Evolutionary conservation across 2,113 vertebrate species (phyloP), one percentile per base, ranked within the genome.

Genomic region (Chaetops frenatus): DNA sequence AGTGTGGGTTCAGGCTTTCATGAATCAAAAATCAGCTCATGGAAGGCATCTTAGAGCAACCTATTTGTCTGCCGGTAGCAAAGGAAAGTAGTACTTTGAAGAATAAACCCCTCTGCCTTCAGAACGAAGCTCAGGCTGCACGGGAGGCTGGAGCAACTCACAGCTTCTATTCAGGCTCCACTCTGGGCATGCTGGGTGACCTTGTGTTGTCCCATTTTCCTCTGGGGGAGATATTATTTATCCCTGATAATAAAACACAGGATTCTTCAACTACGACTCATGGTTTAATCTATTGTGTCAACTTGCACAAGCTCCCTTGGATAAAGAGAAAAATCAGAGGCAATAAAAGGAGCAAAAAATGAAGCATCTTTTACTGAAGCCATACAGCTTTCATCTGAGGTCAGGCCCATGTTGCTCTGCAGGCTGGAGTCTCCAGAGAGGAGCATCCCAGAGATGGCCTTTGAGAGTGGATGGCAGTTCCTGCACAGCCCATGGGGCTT

Each of bases 51-150:
- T 86, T 33, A 71, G 48, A 96, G 85, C 86, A 92, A 94, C 76
- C 82, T 96, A 88, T 95, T 95, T 94, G 82, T 92, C 95, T 95
- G 88, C 93, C 94, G 94, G 82, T 93, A 81, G 95, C 85, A 96
- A 93, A 96, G 86, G 90, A 17, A 93, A 93, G 88, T 57, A 92
- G 76, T 82, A 38, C 92, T 94, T 95, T 95, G 94, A 96, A 96
- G 94, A 88, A 94, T 81, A 95, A 96, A 93, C 11, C 62, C 76
- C 36, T 88, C 66, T 83, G 87, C 90, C 91, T 95, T 95, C 92
- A 88, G 85, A 94, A 88, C 1, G 36, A 38, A 83, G 69, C 79
- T 12, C 22, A 7, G 74, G 58, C 88, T 83, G 66, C 58, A 29
- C 4, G 12, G 71, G 83, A 83, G 76, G 80, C 88, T 91, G 92